These are phyloP conservation scores for Sarcophaga bullata DNA, from an alignment of 1,140 invertebrate genomes.

Conservation along the genomic window DNA sequence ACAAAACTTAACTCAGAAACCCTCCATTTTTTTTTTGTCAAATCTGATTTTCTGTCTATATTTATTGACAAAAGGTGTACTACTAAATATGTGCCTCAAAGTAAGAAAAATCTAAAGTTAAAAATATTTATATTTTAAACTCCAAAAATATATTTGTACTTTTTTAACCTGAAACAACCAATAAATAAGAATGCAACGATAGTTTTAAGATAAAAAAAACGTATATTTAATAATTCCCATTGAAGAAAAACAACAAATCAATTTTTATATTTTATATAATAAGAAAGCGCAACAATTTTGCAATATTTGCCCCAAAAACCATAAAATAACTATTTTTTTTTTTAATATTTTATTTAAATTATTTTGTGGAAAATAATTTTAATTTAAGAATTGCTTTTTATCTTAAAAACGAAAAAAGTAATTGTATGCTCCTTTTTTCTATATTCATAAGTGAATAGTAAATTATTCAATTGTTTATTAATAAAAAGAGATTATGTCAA, in stretches of 20 bases:
- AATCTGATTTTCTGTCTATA: no score
- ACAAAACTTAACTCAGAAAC: no score
- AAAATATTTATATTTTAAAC: slow-evolving; percentile 33
- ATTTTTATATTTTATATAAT: neutral
- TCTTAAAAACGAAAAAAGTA: no score
- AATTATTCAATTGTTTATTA: no score
- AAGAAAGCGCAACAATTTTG: neutral
- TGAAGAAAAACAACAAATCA: neutral
- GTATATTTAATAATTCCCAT: neutral
- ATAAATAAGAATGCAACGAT: neutral
- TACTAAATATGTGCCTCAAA: slow-evolving; percentile 29
- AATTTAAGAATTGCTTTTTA: no score
- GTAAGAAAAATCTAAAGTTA: neutral
- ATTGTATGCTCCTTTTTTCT: no score
- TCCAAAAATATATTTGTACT: slow-evolving; percentile 68
- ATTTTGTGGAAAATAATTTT: no score
- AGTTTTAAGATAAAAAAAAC: neutral
- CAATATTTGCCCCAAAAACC: slow-evolving; percentile 4
- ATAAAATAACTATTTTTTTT: neutral
- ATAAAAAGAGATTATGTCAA: no score
- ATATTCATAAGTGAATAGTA: no score
- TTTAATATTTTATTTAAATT: neutral
- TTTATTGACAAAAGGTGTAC: neutral
- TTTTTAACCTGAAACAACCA: slow-evolving; percentile 71
- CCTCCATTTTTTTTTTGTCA: no score